Evolutionary conservation across 2,888 invertebrate species (phyloP).

Genomic region (Hypercompe scribonia): DNA sequence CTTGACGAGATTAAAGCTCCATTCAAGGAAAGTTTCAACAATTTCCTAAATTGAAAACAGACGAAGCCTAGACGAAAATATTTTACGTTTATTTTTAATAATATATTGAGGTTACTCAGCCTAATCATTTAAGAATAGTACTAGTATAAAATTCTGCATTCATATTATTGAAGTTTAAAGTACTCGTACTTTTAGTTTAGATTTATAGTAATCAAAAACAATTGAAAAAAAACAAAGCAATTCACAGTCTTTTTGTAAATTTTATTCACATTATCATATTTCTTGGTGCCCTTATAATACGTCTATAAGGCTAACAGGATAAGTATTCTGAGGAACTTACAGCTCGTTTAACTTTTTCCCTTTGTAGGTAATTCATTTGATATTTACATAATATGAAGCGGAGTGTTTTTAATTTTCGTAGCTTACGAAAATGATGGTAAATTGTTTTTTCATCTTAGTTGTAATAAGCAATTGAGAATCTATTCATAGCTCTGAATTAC

Average conservation of each 20-base stretch:
- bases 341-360: slow-evolving; percentile 3
- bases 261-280: not conserved
- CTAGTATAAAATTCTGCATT: not conserved
- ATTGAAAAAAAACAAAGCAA: not conserved
- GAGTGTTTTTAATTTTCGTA: slow-evolving; percentile 18
- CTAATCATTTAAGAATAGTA: not conserved
- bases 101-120: not conserved
- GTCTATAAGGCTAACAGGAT: not conserved
- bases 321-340: not conserved
- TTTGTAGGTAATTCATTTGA: slow-evolving; percentile 16
- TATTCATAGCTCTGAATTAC: not conserved
- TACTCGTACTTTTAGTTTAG: not conserved
- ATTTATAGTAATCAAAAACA: not conserved
- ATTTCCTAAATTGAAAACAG: not conserved
- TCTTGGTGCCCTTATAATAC: not conserved
- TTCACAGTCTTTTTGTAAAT: not conserved
- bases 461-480: not conserved
- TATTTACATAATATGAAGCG: slow-evolving; percentile 7
- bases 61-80: not conserved
- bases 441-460: slow-evolving; percentile 8
- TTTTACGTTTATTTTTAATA: not conserved
- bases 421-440: slow-evolving; percentile 9
- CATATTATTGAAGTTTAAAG: not conserved
- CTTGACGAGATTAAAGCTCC: not conserved
- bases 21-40: not conserved